phyloP scores from a whole-genome alignment of 2,797 vertebrate genomes.

The Danio kyathit region DNA sequence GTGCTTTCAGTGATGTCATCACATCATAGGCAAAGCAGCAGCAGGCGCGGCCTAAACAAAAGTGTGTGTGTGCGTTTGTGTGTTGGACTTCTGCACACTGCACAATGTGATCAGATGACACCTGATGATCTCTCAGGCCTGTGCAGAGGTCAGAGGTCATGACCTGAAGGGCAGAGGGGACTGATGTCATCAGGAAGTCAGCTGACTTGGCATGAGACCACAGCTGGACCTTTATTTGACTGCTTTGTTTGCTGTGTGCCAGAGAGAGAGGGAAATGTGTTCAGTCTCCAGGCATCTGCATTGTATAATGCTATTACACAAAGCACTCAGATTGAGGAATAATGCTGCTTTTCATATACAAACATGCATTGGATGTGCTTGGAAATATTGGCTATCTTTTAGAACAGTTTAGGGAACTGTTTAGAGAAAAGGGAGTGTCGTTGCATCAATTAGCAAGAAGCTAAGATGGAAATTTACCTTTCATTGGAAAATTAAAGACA shows the following conservation, averaged over 20 bases:
- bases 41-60: conserved; percentile 23
- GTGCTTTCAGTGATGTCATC: conserved; percentile 62
- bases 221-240: conserved; percentile 19
- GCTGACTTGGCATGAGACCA: conserved; percentile 28
- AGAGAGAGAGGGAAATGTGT: conserved; percentile 5
- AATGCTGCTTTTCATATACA: neutral
- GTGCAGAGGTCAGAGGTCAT: conserved; percentile 54
- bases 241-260: conserved; percentile 33
- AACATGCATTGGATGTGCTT: neutral
- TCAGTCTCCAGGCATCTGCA: conserved; percentile 26
- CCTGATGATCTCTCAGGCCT: conserved; percentile 26
- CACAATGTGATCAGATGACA: conserved; percentile 42
- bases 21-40: conserved; percentile 42
- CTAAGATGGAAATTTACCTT: too few species aligned
- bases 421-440: too few species aligned
- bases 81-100: neutral
- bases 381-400: neutral
- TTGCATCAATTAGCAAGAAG: too few species aligned
- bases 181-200: conserved; percentile 51
- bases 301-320: conserved; percentile 63
- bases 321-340: conserved; percentile 50
- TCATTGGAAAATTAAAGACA: too few species aligned
- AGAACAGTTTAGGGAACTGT: too few species aligned
- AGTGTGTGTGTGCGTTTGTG: conserved; percentile 62
- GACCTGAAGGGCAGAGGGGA: conserved; percentile 32